Evolutionary conservation across 2,797 vertebrate species (phyloP).

Genomic region (Squalus acanthias): DNA sequence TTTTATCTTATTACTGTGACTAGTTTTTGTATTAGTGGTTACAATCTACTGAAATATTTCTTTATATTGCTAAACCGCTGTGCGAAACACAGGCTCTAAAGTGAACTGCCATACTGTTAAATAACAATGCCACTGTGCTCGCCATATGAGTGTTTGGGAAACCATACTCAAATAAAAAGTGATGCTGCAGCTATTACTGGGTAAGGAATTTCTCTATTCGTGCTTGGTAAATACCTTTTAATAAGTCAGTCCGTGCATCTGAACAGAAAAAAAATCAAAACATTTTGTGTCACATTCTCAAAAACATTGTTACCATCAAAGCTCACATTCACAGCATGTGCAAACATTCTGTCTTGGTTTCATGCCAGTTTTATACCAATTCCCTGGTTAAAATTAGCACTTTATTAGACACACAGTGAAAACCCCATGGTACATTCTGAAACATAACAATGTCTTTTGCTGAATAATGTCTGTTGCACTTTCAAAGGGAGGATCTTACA

Average conservation of each 20-base stretch:
- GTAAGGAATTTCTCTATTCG: constrained; percentile 41
- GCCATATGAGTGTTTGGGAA: constrained; percentile 41
- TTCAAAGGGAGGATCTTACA: background rate
- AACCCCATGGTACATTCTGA: background rate
- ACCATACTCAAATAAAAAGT: constrained; percentile 43
- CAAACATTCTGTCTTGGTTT: background rate
- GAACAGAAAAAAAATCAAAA: background rate
- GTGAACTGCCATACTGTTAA: constrained; percentile 42
- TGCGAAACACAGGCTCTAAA: constrained; percentile 40
- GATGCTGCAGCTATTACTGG: constrained; percentile 43
- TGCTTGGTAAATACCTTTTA: background rate
- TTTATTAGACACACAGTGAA: background rate
- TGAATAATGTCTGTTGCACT: background rate
- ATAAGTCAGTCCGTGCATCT: too few species aligned
- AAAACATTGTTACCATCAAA: background rate
- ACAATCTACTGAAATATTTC: constrained; percentile 41
- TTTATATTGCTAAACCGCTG: constrained; percentile 41
- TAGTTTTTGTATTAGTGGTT: constrained; percentile 32
- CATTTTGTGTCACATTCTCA: background rate
- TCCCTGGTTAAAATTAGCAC: background rate
- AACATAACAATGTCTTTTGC: background rate
- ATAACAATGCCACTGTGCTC: constrained; percentile 44
- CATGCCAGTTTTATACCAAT: background rate
- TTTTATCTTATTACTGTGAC: constrained; percentile 39
- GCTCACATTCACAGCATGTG: background rate